A percentile compares a stretch with the other conserved stretches of the same genome.
Evolutionary conservation across 1,140 invertebrate genomes (phyloP).

Genomic region (Argopecten irradians): DNA sequence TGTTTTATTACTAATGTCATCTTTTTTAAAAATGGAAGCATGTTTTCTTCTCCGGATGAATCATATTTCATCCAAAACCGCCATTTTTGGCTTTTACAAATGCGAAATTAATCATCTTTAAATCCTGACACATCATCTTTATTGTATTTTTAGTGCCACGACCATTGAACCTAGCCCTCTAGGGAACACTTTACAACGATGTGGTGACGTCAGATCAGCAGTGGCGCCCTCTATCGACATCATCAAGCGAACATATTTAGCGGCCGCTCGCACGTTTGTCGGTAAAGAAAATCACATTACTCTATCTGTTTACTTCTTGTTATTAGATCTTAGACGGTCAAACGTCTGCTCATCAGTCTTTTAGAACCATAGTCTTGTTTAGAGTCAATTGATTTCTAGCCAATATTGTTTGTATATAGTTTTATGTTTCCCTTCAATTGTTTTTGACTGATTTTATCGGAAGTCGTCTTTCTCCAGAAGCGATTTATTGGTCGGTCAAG

Average conservation of each 20-base stretch:
- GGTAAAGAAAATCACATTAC: slow-evolving; percentile 13
- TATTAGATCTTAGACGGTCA: background rate
- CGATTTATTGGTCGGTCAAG: too few relatives aligned
- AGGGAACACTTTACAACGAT: slow-evolving; percentile 34
- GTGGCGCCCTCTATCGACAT: slow-evolving; percentile 47
- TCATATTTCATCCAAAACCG: too few relatives aligned
- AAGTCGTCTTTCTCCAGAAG: background rate
- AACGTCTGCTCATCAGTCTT: background rate
- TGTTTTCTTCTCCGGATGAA: too few relatives aligned
- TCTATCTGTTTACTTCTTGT: background rate
- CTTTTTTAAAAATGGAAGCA: too few relatives aligned
- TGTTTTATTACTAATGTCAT: too few relatives aligned
- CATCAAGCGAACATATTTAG: slow-evolving; percentile 27
- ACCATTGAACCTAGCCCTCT: slow-evolving; percentile 48
- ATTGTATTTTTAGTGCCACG: slow-evolving; percentile 31
- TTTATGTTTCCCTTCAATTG: background rate
- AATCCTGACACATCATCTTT: background rate
- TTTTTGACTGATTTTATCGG: background rate
- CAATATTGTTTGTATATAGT: background rate
- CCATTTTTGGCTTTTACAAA: too few relatives aligned
- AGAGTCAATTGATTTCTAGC: background rate
- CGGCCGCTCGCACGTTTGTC: background rate
- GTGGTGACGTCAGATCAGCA: slow-evolving; percentile 49
- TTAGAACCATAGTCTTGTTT: background rate
- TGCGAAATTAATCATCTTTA: background rate